Base-by-base conservation (phyloP, 2,888 invertebrate species). In the Andrena bucephala region DNA sequence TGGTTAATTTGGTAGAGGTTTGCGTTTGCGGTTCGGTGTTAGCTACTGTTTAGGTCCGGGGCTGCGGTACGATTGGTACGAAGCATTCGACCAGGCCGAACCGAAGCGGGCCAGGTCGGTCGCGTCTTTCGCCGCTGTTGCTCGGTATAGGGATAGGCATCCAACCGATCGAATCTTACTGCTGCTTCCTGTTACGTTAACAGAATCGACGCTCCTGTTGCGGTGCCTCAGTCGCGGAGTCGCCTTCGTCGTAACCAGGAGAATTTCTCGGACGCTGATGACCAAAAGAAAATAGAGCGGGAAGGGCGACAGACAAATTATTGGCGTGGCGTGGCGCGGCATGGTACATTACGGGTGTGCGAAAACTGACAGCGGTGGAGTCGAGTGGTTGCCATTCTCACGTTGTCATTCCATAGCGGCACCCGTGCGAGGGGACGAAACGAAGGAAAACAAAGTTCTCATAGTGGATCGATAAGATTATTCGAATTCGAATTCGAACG, bases 361-460 rank as follows among this genome's bases (percentile, higher is more conserved):
- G 93, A 95, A 96, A 94, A 96, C 96, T 93, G 95, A 95, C 90
- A 96, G 96, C 81, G 96, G 96, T 89, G 96, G 96, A 94, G 95
- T 96, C 94, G 31, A 31, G 31, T 31, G 31, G 0, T 31, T 31
- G 54, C 24, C 50, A 27, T 78, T 68, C n/a, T 60, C 59, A 24
- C 59, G 36, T 31, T 48, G 10, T 42, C 57, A 5, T 73, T 54
- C 29, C 6, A 13, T 31, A 36, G 16, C 24, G 2, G 50, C 20
- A 16, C 8, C 20, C 10, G 33, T 31, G 3, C 48, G 42, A 33
- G 29, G 52, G 20, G 24, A 36, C 54, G 65, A 42, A 63, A 48
- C 48, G 20, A 16, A 50, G n/a, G 20, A 24, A 6, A n/a, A 24
- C n/a, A 63, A 24, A 52, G 27, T 52, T 8, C 10, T 24, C 31